Evolutionary conservation across 2,797 vertebrate genomes (phyloP), one percentile per base, ranked within the genome.

Genomic region (Gymnodraco acuticeps): DNA sequence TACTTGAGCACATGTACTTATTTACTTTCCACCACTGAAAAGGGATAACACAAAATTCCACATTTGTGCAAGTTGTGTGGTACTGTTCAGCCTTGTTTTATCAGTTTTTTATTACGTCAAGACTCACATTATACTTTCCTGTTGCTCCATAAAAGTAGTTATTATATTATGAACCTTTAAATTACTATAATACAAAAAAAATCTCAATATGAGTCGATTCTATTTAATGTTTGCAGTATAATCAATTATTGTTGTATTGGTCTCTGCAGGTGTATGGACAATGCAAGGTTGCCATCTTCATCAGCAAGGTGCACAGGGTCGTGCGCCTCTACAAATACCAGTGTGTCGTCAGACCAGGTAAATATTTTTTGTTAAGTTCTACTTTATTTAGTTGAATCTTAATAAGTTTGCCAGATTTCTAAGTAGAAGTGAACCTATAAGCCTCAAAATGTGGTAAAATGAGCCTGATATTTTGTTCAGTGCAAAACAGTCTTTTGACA

Each of bases 291-390:
- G 77, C 48, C 19, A 93, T 95, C 71, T 95, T 81, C 82, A 89
- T 95, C 64, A 93, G 75, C 23, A 92, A 19, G 73, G 73, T 86
- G 23, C 70, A 95, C 9, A 90, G 92, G 78, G 91, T 94, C 33
- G 78, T 83, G 33, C 93, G 91, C 13, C 92, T 96, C 54, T 94
- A 94, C 85, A 94, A 90, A 74, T 95, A 95, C 67, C 48, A 62
- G 64, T 96, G 95, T 66, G 20, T 16, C 0, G 11, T 95, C 52
- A 93, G 93, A 83, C 94, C 92, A 92, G 92, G 95, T 95, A 92
- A 81, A 54, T 23, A 68, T 38, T 4, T 14, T 9, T 1, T 1
- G 27, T 41, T 62, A 0, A 5, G 9, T 23, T 33, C 7, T 16
- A 54, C 1, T 20, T 62, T 27, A 27, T 27, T 27, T 27, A 27